A percentile compares a stretch with the other conserved stretches of the same genome.
Evolutionary conservation across 2,797 vertebrate species (phyloP).

Genomic region (Helarctos malayanus): DNA sequence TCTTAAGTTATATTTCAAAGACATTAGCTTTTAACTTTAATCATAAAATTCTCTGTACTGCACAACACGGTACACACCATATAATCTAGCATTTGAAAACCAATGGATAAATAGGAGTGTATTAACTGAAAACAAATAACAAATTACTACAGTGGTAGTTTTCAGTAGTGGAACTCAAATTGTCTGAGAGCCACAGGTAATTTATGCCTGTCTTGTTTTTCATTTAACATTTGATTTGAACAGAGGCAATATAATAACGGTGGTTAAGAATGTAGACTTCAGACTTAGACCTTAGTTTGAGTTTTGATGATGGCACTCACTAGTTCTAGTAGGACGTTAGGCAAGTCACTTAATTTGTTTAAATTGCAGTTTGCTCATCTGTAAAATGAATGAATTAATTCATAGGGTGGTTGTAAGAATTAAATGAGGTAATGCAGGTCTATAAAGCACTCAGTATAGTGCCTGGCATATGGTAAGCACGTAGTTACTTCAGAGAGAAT

Average conservation of each 20-base stretch:
- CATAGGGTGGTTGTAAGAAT: conserved; percentile 17
- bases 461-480: background rate
- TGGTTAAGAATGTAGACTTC: background rate
- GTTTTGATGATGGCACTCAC: background rate
- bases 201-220: conserved; percentile 42
- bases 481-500: background rate
- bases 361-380: conserved; percentile 4
- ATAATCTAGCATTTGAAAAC: conserved; percentile 32
- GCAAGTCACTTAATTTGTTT: background rate
- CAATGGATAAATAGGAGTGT: background rate
- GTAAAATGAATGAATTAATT: conserved; percentile 45
- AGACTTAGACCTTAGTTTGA: conserved; percentile 36
- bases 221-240: background rate
- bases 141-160: background rate
- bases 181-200: background rate
- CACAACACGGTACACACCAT: background rate
- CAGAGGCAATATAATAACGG: background rate
- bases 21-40: background rate
- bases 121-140: background rate
- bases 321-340: background rate
- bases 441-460: background rate
- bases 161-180: background rate
- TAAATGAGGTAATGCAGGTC: background rate
- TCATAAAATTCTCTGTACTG: background rate
- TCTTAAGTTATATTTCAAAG: conserved; percentile 21